Percentiles rank a stretch among this genome's conserved stretches.
phyloP scores from a whole-genome alignment of 2,113 vertebrate genomes.

The Antigone vipio region DNA sequence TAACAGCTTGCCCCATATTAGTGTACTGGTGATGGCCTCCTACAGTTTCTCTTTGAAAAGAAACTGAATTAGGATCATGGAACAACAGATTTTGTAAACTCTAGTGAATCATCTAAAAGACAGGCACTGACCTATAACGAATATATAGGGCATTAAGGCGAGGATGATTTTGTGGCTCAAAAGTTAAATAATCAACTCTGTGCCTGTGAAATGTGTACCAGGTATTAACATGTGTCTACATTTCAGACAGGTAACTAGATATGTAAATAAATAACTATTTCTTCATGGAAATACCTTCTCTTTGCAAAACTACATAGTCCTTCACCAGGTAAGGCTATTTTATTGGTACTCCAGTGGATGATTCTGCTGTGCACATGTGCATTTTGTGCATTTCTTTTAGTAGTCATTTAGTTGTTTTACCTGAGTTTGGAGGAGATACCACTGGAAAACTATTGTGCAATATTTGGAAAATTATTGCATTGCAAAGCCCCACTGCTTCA shows the following conservation, averaged over 20 bases:
- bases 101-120: not conserved
- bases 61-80: conserved; percentile 50
- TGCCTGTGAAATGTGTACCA: not conserved
- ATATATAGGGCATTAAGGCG: not conserved
- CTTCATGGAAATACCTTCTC: not conserved
- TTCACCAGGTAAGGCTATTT: not conserved
- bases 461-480: not conserved
- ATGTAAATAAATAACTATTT: not conserved
- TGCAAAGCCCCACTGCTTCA: not conserved
- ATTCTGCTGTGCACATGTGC: not conserved
- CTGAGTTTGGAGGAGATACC: not conserved
- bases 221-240: not conserved
- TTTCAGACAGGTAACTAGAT: not conserved
- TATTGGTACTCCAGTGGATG: not conserved
- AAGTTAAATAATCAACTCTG: not conserved
- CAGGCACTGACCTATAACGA: not conserved
- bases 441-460: no score
- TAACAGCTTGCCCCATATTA: conserved; percentile 59
- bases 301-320: not conserved
- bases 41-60: conserved; percentile 57
- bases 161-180: not conserved
- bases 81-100: conserved; percentile 60
- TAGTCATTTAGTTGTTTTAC: not conserved
- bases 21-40: conserved; percentile 23
- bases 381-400: not conserved